These are phyloP conservation scores for Antennarius striatus DNA, from an alignment of 2,113 vertebrate species.

Conservation along the genomic window DNA sequence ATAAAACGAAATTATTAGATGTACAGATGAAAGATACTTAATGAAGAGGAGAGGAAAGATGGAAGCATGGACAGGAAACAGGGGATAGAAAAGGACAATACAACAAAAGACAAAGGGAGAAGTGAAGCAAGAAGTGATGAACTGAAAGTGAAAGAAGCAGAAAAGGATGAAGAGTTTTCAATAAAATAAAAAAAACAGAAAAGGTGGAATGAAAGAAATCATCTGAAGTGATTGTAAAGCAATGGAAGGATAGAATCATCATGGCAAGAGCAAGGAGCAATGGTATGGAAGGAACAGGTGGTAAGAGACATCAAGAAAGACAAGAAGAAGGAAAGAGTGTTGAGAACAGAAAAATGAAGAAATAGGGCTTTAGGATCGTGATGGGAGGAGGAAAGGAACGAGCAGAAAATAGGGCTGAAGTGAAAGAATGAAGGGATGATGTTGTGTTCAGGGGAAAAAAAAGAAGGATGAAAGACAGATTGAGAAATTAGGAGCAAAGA, in stretches of 20 bases:
- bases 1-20: no score
- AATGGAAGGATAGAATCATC: not conserved
- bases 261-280: not conserved
- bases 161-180: not conserved
- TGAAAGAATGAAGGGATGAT: not conserved
- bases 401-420: not conserved
- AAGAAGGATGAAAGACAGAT: not conserved
- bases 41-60: not conserved
- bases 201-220: no score
- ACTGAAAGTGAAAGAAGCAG: slow-evolving; percentile 5
- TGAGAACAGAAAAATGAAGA: not conserved
- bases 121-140: slow-evolving; percentile 4
- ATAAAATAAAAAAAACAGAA: not conserved
- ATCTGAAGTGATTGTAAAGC: not conserved
- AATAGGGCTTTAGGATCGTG: not conserved
- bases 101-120: not conserved
- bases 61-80: not conserved
- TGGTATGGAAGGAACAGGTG: not conserved
- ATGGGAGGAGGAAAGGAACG: not conserved
- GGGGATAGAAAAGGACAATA: not conserved
- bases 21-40: no score
- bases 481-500: not conserved
- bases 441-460: not conserved
- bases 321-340: not conserved
- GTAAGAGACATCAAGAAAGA: not conserved